These are phyloP conservation scores for Agrochola lota DNA, from an alignment of 2,888 invertebrate genomes.

Conservation along the genomic window DNA sequence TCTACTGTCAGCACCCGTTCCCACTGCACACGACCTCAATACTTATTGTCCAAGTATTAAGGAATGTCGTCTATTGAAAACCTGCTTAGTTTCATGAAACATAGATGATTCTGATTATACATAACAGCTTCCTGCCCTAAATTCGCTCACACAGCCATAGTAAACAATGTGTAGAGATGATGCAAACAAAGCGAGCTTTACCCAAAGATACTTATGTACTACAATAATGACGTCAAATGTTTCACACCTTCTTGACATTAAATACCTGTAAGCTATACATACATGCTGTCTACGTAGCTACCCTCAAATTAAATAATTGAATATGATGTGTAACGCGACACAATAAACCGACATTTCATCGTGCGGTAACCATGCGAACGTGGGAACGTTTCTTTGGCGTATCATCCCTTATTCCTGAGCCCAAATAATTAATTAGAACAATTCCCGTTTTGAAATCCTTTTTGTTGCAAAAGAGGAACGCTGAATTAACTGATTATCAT, in stretches of 20 bases:
- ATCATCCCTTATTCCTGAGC: conserved; percentile 63
- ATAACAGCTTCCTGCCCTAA: background rate
- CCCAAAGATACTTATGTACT: conserved; percentile 2
- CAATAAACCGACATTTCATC: conserved; percentile 51
- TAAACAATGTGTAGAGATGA: conserved; percentile 6
- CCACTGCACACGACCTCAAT: background rate
- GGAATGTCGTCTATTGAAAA: background rate
- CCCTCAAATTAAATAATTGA: conserved; percentile 40
- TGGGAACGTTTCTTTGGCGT: conserved; percentile 51
- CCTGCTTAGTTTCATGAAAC: background rate
- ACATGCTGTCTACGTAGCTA: background rate
- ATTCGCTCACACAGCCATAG: conserved; percentile 4
- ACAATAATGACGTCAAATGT: conserved; percentile 6
- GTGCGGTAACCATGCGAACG: conserved; percentile 44
- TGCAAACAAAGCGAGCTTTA: conserved; percentile 23
- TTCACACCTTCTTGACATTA: conserved; percentile 40
- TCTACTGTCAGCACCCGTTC: background rate
- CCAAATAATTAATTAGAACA: conserved; percentile 72
- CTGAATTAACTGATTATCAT: conserved; percentile 78
- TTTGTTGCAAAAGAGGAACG: conserved; percentile 70
- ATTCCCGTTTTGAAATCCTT: conserved; percentile 68
- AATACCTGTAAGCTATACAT: conserved; percentile 36
- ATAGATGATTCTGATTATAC: background rate
- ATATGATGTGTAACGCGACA: conserved; percentile 41
- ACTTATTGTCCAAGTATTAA: background rate